Base-by-base conservation (phyloP, 2,797 vertebrate genomes). In the Girardinus metallicus region DNA sequence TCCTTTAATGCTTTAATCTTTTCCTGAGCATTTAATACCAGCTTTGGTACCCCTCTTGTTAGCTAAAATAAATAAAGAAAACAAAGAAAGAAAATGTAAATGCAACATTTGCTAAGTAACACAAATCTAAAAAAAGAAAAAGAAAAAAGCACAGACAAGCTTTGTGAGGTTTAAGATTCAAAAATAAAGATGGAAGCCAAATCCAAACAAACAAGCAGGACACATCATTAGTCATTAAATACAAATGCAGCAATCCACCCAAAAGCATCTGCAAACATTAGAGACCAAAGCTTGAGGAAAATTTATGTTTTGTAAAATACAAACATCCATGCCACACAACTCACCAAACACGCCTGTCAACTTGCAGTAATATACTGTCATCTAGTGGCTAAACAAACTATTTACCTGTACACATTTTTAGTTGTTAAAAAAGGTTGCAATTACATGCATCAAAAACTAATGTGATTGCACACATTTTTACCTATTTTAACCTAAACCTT, bases 331-430 rank as follows among this genome's bases (percentile, higher is more conserved):
- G 74, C 3, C 11, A 9, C 21, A 72, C 23, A 39, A 57, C 49
- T 62, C n/a, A 75, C 60, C 41, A 83, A 76, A 44, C 9, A 16
- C 6, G 10, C 31, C 57, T 46, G 34, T 2, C 55, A 53, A 74
- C 31, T 5, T 77, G 60, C 15, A 73, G 73, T 62, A 80, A 68
- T 75, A 1, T 88, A 72, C 53, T 3, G 85, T 92, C 92, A 92
- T 70, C 92, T 87, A 89, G 92, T 94, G 93, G 91, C 12, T 47
- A 77, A 74, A 87, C 4, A 18, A 34, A 79, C 46, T 73, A 74
- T 5, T 2, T 51, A 73, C 3, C 3, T 6, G 2, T 7, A n/a
- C 7, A 13, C 1, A 2, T n/a, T n/a, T n/a, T 43, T 26, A 26
- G 6, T 12, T 49, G 13, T 75, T 7, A 1, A 21, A 7, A 29